A percentile compares a stretch with the other conserved stretches of the same genome.
phyloP scores from a whole-genome alignment of 1,140 invertebrate genomes.

The Diachasmimorpha longicaudata region DNA sequence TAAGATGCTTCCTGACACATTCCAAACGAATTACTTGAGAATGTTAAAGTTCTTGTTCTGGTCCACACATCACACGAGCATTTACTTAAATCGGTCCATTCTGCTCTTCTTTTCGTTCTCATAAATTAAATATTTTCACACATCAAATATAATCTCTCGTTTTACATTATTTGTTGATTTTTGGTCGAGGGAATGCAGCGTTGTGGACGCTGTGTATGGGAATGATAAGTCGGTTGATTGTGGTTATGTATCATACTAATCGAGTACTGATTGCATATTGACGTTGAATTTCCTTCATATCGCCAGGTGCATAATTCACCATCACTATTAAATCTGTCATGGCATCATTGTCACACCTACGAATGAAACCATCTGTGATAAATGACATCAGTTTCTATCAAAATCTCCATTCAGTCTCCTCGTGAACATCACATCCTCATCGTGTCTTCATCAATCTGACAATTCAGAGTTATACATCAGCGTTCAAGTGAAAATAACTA shows the following conservation, averaged over 20 bases:
- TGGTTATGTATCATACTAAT: slow-evolving; percentile 14
- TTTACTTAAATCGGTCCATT: background rate
- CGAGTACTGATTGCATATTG: background rate
- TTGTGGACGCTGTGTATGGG: slow-evolving; percentile 19
- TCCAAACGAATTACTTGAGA: background rate
- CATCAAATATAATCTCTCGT: background rate
- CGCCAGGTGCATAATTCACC: background rate
- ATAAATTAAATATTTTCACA: background rate
- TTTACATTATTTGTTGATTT: background rate
- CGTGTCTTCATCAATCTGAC: background rate
- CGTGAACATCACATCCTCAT: background rate
- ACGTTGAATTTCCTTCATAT: background rate
- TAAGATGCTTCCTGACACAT: background rate
- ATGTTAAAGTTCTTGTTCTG: background rate
- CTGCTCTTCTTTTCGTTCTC: background rate
- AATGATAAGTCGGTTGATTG: slow-evolving; percentile 30
- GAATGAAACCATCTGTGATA: background rate
- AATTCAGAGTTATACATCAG: background rate
- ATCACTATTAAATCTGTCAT: background rate
- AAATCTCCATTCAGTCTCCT: background rate
- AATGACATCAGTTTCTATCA: background rate
- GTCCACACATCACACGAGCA: slow-evolving; percentile 3
- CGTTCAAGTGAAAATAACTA: background rate
- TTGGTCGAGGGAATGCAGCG: slow-evolving; percentile 28
- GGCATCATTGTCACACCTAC: background rate